phyloP scores from a whole-genome alignment of 2,113 vertebrate species.

The Alaudala cheleensis region DNA sequence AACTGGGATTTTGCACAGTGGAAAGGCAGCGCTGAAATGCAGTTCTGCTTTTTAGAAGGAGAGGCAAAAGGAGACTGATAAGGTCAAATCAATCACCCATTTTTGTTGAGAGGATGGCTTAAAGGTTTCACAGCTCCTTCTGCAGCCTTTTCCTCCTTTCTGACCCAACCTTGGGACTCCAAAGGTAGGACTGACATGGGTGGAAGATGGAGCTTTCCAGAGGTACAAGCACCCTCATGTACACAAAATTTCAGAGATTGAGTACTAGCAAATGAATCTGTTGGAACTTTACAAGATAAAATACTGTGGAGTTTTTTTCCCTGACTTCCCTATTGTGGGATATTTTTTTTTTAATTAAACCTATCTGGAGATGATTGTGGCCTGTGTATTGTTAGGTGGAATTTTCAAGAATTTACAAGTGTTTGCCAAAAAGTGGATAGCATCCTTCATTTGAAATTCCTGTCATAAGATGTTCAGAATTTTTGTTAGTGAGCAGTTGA shows the following conservation, averaged over 20 bases:
- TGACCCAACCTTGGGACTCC: neutral
- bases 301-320: accelerated
- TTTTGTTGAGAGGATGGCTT: neutral
- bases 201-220: neutral
- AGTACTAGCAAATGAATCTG: neutral
- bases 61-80: neutral
- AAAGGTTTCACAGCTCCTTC: neutral
- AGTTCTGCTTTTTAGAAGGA: neutral
- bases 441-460: neutral
- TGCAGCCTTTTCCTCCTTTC: neutral
- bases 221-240: neutral
- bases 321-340: neutral
- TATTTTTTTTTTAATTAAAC: neutral
- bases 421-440: neutral
- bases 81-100: neutral
- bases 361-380: neutral
- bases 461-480: neutral
- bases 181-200: neutral
- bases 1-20: neutral
- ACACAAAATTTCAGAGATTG: neutral
- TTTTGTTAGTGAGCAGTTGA: neutral
- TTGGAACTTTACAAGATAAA: neutral
- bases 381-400: neutral
- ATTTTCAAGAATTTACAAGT: neutral
- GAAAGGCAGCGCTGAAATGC: neutral